Evolutionary conservation across 2,113 vertebrate species (phyloP).

Genomic region (Syngnathoides biaculeatus): DNA sequence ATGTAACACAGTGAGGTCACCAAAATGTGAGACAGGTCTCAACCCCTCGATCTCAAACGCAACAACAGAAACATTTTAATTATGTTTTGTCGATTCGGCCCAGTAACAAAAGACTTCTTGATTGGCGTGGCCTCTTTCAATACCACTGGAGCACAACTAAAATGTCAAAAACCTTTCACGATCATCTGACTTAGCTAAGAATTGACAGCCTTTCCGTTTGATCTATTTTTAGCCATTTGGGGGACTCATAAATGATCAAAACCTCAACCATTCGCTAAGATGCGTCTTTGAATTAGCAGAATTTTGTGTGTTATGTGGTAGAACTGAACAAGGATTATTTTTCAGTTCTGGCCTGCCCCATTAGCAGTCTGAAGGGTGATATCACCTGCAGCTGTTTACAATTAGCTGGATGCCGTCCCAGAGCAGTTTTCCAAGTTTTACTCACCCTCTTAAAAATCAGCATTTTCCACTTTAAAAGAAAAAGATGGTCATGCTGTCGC

Average conservation of each 20-base stretch:
- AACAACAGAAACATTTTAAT: not conserved
- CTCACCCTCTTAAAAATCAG: slow-evolving; percentile 41
- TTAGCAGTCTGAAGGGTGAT: slow-evolving; percentile 46
- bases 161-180: not conserved
- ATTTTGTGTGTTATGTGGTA: not conserved
- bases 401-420: slow-evolving; percentile 50
- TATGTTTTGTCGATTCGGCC: not conserved
- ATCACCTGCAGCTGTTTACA: slow-evolving; percentile 63
- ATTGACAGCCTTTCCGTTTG: not conserved
- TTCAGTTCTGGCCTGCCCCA: not conserved
- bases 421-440: slow-evolving; percentile 39
- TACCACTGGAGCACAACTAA: not conserved
- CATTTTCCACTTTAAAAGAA: slow-evolving; percentile 28
- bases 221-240: not conserved
- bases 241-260: not conserved
- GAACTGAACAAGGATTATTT: not conserved
- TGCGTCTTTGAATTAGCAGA: not conserved
- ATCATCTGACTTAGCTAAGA: not conserved
- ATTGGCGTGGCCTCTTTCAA: not conserved
- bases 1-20: not conserved
- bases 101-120: not conserved
- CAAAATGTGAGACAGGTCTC: not conserved
- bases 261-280: not conserved
- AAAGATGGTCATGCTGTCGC: too few species aligned
- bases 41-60: not conserved